phyloP scores from a whole-genome alignment of 2,888 invertebrate genomes.

The Drosophila anomelani region DNA sequence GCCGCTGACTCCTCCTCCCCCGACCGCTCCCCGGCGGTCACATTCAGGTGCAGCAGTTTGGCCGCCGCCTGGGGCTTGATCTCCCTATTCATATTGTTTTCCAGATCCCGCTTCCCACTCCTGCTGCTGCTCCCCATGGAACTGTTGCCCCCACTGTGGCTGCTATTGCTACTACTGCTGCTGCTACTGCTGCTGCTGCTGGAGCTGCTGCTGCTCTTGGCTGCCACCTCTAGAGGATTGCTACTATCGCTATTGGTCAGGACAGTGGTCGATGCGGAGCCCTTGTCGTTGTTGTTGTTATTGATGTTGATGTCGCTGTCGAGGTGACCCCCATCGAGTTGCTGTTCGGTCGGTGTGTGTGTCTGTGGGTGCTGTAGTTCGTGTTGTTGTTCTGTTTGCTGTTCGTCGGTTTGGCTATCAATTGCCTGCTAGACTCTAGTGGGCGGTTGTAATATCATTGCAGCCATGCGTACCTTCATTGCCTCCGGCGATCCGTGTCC shows the following conservation, averaged over 20 bases:
- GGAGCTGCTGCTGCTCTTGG: slow-evolving; percentile 38
- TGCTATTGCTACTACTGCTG: slow-evolving; percentile 41
- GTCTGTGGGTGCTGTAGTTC: slow-evolving; percentile 58
- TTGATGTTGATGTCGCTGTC: slow-evolving; percentile 55
- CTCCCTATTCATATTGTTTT: slow-evolving; percentile 69
- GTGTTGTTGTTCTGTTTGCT: slow-evolving; percentile 55
- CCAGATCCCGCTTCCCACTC: slow-evolving; percentile 54
- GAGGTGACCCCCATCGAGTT: slow-evolving; percentile 58
- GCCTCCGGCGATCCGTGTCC: slow-evolving; percentile 88
- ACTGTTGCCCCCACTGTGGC: slow-evolving; percentile 24
- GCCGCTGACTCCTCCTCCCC: slow-evolving; percentile 8
- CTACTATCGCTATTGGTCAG: slow-evolving; percentile 70
- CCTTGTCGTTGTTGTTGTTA: slow-evolving; percentile 30
- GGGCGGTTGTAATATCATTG: slow-evolving; percentile 95
- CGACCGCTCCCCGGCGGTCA: slow-evolving; percentile 45
- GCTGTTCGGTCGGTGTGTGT: slow-evolving; percentile 54
- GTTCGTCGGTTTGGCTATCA: slow-evolving; percentile 79
- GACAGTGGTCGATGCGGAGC: slow-evolving; percentile 49
- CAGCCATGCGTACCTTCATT: slow-evolving; percentile 95
- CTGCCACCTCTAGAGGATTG: slow-evolving; percentile 53
- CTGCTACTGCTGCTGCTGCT: slow-evolving; percentile 45
- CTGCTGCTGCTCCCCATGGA: slow-evolving; percentile 45
- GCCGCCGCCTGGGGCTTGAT: slow-evolving; percentile 52
- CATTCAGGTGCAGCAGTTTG: slow-evolving; percentile 63
- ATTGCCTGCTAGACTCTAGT: slow-evolving; percentile 89